A percentile compares a stretch with the other conserved stretches of the same genome.
These are phyloP conservation scores for Chironomus riparius DNA, from an alignment of 2,888 invertebrate genomes.

Conservation along the genomic window DNA sequence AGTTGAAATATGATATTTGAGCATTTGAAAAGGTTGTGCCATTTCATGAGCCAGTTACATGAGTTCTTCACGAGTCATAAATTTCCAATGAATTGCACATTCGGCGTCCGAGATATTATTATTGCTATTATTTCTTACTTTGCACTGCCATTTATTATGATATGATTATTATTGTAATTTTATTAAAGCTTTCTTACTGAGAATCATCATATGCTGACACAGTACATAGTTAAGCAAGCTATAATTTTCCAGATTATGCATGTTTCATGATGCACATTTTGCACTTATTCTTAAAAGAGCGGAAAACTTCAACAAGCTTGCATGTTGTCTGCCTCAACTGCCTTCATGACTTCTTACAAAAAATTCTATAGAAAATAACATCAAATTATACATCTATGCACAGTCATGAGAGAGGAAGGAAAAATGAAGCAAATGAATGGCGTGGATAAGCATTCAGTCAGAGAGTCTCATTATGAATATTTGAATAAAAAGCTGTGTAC, in stretches of 20 bases:
- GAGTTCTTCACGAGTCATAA: background rate
- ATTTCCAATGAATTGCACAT: background rate
- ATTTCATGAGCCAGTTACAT: background rate
- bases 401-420: background rate
- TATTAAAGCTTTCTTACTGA: background rate
- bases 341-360: background rate
- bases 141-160: background rate
- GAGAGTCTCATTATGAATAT: background rate
- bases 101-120: background rate
- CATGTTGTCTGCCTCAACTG: no score
- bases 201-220: background rate
- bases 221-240: background rate
- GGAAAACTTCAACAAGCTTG: background rate
- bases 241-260: background rate
- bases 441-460: background rate
- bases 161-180: no score
- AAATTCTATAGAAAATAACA: no score
- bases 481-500: background rate
- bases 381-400: no score
- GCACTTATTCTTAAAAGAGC: background rate
- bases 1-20: background rate
- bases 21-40: background rate
- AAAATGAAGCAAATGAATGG: background rate
- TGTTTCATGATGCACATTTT: background rate
- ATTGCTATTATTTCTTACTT: background rate